Percentiles rank a stretch among this genome's conserved stretches.
These are phyloP conservation scores for Stenichneumon culpator DNA, from an alignment of 2,888 invertebrate species.

Conservation along the genomic window DNA sequence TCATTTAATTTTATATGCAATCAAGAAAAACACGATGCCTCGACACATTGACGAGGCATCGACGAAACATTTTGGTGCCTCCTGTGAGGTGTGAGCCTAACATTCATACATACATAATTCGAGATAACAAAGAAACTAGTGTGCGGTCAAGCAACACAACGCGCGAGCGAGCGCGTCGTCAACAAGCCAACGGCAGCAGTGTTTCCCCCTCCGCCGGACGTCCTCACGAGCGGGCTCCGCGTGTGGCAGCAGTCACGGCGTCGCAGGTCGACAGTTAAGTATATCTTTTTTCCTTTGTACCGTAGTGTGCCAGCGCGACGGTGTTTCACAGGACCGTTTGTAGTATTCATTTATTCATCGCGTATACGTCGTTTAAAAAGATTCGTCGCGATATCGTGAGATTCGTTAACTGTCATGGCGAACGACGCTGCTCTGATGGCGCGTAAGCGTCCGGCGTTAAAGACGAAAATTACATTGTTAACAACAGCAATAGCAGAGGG, in stretches of 20 bases:
- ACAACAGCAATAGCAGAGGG: neutral
- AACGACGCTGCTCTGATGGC: conserved; percentile 3
- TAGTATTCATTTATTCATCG: conserved; percentile 2
- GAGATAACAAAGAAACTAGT: neutral
- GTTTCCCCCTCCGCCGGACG: conserved; percentile 1
- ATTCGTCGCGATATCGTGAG: neutral
- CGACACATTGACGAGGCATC: conserved; percentile 1
- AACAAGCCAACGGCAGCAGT: neutral
- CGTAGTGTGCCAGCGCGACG: conserved; percentile 1
- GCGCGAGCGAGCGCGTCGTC: conserved; percentile 25
- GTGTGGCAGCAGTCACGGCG: neutral
- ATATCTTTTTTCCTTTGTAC: conserved; percentile 5
- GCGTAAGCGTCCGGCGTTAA: conserved; percentile 6
- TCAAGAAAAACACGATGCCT: too few relatives aligned
- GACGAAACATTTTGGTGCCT: conserved; percentile 6
- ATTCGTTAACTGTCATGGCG: neutral
- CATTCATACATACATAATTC: neutral
- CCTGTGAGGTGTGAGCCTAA: conserved; percentile 3
- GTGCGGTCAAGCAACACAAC: conserved; percentile 32
- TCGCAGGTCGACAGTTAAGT: neutral
- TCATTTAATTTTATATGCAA: too few relatives aligned
- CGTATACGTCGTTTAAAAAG: neutral
- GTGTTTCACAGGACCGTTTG: neutral
- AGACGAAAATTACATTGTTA: neutral
- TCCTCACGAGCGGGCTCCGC: neutral